Evolutionary conservation across 2,888 invertebrate species (phyloP).

Genomic region (Drosophila suboccidentalis): DNA sequence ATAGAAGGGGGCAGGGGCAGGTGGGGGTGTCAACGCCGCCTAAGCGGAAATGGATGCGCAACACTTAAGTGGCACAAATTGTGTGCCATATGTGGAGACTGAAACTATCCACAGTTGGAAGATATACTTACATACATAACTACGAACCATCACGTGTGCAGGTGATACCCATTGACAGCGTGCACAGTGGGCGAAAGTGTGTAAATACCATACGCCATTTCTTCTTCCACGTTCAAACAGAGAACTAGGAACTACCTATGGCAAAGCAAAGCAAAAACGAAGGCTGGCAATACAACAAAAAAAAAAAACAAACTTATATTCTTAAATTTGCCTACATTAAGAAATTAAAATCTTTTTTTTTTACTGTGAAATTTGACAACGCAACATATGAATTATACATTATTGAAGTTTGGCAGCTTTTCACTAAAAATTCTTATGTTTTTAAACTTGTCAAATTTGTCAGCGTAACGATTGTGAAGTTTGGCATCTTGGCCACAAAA

Average conservation of each 20-base stretch:
- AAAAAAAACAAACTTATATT: neutral
- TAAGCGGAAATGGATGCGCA: slow-evolving; percentile 79
- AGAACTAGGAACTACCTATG: no score
- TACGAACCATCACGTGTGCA: slow-evolving; percentile 29
- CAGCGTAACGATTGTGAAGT: neutral
- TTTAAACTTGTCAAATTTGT: neutral
- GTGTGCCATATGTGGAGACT: slow-evolving; percentile 66
- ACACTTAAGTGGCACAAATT: slow-evolving; percentile 81
- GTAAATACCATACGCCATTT: neutral
- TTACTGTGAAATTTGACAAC: no score
- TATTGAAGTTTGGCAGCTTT: no score
- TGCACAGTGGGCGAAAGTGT: neutral
- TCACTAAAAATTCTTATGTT: no score
- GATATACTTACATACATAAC: slow-evolving; percentile 19
- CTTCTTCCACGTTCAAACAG: neutral
- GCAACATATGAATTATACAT: no score
- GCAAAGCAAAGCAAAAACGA: neutral
- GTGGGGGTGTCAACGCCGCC: slow-evolving; percentile 40
- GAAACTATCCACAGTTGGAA: slow-evolving; percentile 51
- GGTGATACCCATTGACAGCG: slow-evolving; percentile 33
- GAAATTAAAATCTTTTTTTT: neutral
- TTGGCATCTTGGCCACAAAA: neutral
- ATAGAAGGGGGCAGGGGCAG: neutral
- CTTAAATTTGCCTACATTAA: neutral
- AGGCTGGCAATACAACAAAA: neutral